phyloP scores from a whole-genome alignment of 2,888 invertebrate genomes.

The Lithophane socia region DNA sequence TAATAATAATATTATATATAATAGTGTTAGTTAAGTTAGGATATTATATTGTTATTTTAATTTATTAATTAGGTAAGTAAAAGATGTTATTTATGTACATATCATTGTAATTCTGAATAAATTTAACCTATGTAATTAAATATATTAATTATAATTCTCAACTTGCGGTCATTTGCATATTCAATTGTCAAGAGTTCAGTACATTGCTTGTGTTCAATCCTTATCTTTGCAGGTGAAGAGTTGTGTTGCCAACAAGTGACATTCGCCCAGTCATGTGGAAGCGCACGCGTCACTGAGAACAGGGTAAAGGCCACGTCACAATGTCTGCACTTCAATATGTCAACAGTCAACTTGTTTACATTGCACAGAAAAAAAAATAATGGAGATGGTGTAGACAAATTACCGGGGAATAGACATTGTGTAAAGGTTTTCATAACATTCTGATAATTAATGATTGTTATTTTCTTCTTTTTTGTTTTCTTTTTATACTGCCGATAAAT shows the following conservation, averaged over 20 bases:
- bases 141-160: neutral
- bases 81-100: neutral
- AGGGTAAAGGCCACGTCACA: conserved; percentile 50
- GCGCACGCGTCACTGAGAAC: conserved; percentile 53
- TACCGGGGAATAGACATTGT: neutral
- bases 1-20: too few species aligned
- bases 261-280: conserved; percentile 64
- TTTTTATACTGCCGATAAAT: too few species aligned
- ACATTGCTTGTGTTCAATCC: neutral
- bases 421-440: neutral
- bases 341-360: conserved; percentile 10
- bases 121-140: neutral
- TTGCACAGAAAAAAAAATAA: neutral
- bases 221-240: conserved; percentile 45
- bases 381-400: neutral
- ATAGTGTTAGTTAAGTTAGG: neutral
- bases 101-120: neutral
- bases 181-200: neutral
- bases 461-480: neutral
- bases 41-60: neutral
- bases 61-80: neutral
- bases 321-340: conserved; percentile 28
- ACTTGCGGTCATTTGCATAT: neutral
- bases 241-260: conserved; percentile 62
- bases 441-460: neutral